These are phyloP conservation scores for Eueremaeus valkanovi DNA, from an alignment of 2,888 invertebrate genomes.

Conservation along the genomic window DNA sequence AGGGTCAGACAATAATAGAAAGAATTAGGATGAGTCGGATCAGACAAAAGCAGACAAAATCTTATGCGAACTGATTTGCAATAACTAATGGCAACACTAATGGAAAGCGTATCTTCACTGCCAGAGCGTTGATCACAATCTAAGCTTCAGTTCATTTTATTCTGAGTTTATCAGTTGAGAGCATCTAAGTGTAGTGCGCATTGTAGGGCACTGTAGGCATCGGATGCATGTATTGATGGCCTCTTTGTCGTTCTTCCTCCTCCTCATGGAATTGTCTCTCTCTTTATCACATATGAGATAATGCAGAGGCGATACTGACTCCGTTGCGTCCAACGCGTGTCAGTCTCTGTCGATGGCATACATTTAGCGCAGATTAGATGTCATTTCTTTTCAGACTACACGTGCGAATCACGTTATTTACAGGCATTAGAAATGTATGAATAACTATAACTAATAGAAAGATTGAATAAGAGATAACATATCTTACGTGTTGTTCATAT, in stretches of 20 bases:
- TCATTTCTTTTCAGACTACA: conserved; percentile 7
- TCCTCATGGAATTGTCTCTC: conserved; percentile 20
- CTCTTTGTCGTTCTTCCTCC: neutral
- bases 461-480: neutral
- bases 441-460: conserved; percentile 23
- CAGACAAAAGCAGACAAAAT: too few relatives aligned
- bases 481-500: neutral
- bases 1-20: neutral
- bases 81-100: neutral
- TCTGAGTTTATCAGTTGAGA: conserved; percentile 31
- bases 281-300: conserved; percentile 27
- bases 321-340: neutral
- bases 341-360: neutral
- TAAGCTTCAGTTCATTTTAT: conserved; percentile 10
- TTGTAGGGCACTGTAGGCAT: neutral
- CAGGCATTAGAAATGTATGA: neutral
- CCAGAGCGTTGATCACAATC: neutral
- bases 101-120: conserved; percentile 11
- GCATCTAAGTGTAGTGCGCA: neutral
- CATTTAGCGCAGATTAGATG: conserved; percentile 16
- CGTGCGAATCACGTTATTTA: neutral
- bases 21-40: neutral
- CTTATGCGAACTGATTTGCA: neutral
- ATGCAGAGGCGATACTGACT: conserved; percentile 20
- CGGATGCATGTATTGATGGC: neutral